Conservation (phyloP, 2,113 vertebrate genomes). For the Anser brachyrhynchus region DNA sequence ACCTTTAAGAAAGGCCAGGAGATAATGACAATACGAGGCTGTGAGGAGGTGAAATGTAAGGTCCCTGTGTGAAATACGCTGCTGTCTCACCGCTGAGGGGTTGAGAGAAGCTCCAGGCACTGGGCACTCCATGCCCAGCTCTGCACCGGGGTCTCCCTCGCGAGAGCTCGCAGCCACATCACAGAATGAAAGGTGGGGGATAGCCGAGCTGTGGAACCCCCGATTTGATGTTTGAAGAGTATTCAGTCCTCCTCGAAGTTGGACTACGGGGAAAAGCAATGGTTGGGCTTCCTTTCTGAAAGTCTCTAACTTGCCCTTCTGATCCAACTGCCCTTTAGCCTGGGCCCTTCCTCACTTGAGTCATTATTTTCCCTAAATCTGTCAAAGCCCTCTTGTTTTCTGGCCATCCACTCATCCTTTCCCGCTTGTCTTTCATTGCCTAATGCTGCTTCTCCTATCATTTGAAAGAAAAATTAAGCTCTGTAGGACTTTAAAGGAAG, state of each 20-base stretch:
- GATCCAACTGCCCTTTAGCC: accelerated
- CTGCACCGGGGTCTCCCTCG: neutral
- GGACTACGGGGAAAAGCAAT: neutral
- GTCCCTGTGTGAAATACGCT: neutral
- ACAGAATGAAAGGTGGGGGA: accelerated
- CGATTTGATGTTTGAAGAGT: neutral
- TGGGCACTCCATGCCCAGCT: neutral
- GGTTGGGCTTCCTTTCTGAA: neutral
- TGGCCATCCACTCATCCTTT: neutral
- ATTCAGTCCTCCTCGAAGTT: neutral
- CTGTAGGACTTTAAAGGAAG: neutral
- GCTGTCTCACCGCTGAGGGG: neutral
- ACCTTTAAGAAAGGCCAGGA: neutral
- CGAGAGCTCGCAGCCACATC: accelerated
- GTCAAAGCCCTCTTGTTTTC: neutral
- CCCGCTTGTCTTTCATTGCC: neutral
- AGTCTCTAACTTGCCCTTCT: neutral
- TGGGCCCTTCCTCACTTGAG: neutral
- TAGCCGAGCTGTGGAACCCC: neutral
- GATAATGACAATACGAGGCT: neutral
- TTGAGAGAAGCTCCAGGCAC: neutral
- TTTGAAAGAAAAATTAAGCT: neutral
- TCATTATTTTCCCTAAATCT: neutral
- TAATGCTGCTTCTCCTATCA: accelerated
- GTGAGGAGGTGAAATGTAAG: neutral